Evolutionary conservation across 2,888 invertebrate species (phyloP), one percentile per base, ranked within the genome.

Genomic region (Eurois occulta): DNA sequence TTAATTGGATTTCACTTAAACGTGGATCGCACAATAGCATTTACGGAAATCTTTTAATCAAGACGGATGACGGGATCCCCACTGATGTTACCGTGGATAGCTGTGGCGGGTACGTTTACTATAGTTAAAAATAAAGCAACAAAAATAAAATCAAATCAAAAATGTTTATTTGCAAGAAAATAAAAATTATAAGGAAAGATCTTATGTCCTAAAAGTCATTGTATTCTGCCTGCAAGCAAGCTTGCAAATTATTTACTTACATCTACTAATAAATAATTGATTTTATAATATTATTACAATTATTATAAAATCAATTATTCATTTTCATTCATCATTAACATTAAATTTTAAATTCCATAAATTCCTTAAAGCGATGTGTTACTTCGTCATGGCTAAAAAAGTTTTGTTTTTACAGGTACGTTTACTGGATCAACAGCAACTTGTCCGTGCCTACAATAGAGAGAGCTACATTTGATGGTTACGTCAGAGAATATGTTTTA

Each of bases 1-100:
- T 71, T 28, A 41, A 32, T 60, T 71, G 65, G 71, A 64, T 71
- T 32, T 71, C 71, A 16, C 43, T 71, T 3, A 71, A 71, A 43
- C 28, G 8, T 64, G 71, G 65, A 43, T 43, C 28, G 24, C 24
- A 43, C 6, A 64, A 71, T 18, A 32, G 32, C 5, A 16, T 41
- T 65, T 41, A 41, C 41, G 71, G 16, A 41, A 64, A 71, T 41
- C 71, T 64, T 16, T 64, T 71, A 16, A 64, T 71, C 41, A 16
- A 43, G 41, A 41, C 41, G 28, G 28, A 32, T 41, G 71, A 41
- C 6, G 64, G 16, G 18, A 64, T 41, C 32, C 71, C 71, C 6
- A 64, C 71, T 10, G 71, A 71, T 32, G 28, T 71, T 3, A 65
- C 71, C 10, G 28, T 71, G 32, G 71, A 71, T 7, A 71, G 70